Evolutionary conservation across 2,797 vertebrate species (phyloP).

Genomic region (Kryptopterus vitreolus): DNA sequence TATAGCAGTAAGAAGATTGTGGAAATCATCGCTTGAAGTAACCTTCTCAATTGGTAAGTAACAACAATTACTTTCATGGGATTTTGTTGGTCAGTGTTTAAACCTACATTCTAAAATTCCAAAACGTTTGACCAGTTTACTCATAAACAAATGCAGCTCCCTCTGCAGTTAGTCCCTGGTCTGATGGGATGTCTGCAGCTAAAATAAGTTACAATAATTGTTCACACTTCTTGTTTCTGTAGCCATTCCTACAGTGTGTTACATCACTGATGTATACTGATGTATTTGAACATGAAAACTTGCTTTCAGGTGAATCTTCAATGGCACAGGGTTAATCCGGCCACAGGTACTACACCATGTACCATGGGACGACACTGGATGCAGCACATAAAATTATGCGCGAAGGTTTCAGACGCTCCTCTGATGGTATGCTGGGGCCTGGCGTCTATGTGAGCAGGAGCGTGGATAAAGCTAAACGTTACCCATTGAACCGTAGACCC

Average conservation of each 20-base stretch:
- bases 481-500: neutral
- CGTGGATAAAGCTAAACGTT: conserved; percentile 33
- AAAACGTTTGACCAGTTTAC: too few relatives aligned
- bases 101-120: neutral
- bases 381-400: conserved; percentile 3
- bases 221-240: neutral
- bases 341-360: conserved; percentile 31
- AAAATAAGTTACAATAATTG: neutral
- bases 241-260: neutral
- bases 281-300: neutral
- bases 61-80: neutral
- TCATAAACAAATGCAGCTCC: neutral
- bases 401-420: conserved; percentile 37
- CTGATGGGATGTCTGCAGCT: neutral
- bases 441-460: conserved; percentile 53
- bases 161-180: neutral
- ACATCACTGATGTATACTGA: neutral
- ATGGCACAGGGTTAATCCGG: neutral
- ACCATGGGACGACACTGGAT: conserved; percentile 48
- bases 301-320: neutral
- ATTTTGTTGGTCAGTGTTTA: neutral
- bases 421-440: conserved; percentile 47
- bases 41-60: neutral
- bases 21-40: neutral
- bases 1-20: neutral